Conservation (phyloP, 1,140 invertebrate genomes). For the Aphidius gifuensis region DNA sequence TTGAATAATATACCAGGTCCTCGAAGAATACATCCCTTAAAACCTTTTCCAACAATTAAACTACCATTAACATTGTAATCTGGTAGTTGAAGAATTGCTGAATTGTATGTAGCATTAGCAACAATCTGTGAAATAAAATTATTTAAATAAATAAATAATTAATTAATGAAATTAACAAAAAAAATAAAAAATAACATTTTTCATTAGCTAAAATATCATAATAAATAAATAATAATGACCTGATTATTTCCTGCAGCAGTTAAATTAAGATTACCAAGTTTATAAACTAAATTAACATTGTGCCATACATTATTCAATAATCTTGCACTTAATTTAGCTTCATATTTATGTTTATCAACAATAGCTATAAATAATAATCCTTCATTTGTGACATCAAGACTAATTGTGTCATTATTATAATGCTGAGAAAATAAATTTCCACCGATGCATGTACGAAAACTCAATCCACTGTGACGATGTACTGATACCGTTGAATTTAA, state of each 20-base stretch:
- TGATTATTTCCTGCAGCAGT: conserved; percentile 57
- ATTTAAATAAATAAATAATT: conserved; percentile 12
- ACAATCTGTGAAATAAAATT: conserved; percentile 56
- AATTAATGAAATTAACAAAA: conserved; percentile 14
- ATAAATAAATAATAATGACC: conserved; percentile 35
- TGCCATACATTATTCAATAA: conserved; percentile 80
- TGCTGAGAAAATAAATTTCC: conserved; percentile 72
- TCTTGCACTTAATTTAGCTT: conserved; percentile 62
- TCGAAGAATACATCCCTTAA: conserved; percentile 79
- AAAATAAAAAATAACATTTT: conserved; percentile 12
- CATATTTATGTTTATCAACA: conserved; percentile 57
- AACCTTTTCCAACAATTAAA: conserved; percentile 74
- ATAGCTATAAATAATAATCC: conserved; percentile 65
- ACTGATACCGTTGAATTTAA: conserved; percentile 68
- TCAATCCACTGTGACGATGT: conserved; percentile 73
- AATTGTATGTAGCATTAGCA: conserved; percentile 76
- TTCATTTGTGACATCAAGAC: conserved; percentile 64
- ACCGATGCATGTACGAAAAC: conserved; percentile 75
- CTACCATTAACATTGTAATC: conserved; percentile 60
- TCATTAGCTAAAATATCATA: background rate
- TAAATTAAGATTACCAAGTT: conserved; percentile 65
- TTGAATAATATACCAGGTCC: conserved; percentile 79
- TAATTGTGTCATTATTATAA: conserved; percentile 64
- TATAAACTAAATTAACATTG: conserved; percentile 66
- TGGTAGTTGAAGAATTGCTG: conserved; percentile 67